Conservation (phyloP, 2,113 vertebrate species). For the Solea solea region DNA sequence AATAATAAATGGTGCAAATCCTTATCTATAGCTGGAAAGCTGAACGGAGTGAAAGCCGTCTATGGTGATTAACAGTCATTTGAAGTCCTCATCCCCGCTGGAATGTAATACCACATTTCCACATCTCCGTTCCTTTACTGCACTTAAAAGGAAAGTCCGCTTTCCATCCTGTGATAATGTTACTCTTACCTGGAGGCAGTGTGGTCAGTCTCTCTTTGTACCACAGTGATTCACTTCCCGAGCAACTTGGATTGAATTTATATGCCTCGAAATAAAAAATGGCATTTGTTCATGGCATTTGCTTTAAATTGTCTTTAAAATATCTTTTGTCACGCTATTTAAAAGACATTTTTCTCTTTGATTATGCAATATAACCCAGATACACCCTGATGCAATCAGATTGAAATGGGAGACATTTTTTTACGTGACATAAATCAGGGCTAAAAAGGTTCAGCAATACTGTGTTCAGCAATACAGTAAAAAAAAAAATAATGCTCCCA, state of each 20-base stretch:
- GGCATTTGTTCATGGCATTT: not conserved
- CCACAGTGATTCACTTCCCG: constrained; percentile 2
- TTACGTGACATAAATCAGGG: too few species aligned
- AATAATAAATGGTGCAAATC: constrained; percentile 42
- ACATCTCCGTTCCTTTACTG: constrained; percentile 30
- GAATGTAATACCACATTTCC: constrained; percentile 24
- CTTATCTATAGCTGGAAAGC: constrained; percentile 1
- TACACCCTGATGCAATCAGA: not conserved
- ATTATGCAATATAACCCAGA: too few species aligned
- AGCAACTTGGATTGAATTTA: not conserved
- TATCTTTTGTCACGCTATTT: too few species aligned
- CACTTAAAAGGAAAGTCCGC: constrained; percentile 24
- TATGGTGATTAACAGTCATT: constrained; percentile 34
- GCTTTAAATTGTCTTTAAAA: too few species aligned
- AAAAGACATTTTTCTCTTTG: too few species aligned
- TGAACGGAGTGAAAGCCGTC: constrained; percentile 5
- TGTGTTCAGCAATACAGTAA: too few species aligned
- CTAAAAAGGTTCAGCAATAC: too few species aligned
- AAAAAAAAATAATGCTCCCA: too few species aligned
- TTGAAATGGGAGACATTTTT: too few species aligned
- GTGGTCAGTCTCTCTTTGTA: constrained; percentile 8
- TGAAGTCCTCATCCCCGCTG: constrained; percentile 28
- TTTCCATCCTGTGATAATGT: constrained; percentile 21
- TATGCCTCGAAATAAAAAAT: not conserved
- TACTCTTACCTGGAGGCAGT: constrained; percentile 21